These are phyloP conservation scores for Otolemur garnettii DNA, from an alignment of 2,113 vertebrate genomes.

Conservation along the genomic window DNA sequence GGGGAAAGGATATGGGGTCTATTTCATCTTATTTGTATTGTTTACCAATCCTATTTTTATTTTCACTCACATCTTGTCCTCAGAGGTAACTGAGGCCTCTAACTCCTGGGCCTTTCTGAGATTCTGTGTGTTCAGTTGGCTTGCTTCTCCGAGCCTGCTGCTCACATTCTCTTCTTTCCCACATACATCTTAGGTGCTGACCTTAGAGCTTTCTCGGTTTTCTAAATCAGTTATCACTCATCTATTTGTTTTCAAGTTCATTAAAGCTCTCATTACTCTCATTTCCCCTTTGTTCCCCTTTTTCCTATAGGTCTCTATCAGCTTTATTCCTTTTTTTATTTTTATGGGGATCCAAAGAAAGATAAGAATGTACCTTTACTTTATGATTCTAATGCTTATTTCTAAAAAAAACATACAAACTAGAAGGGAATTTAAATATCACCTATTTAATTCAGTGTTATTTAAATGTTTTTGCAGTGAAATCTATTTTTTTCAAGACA, in stretches of 20 bases:
- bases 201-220: neutral
- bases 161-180: neutral
- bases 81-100: neutral
- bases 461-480: neutral
- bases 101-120: neutral
- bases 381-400: neutral
- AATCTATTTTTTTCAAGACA: constrained; percentile 46
- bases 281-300: neutral
- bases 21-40: neutral
- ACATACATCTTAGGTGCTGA: neutral
- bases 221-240: neutral
- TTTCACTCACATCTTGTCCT: neutral
- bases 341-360: neutral
- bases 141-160: neutral
- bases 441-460: neutral
- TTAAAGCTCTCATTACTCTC: neutral
- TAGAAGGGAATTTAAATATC: constrained; percentile 39
- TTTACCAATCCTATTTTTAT: neutral
- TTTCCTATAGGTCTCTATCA: neutral
- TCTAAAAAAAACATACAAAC: neutral
- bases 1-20: neutral
- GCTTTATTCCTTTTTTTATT: neutral
- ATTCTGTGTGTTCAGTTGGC: neutral
- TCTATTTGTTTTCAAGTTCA: neutral
- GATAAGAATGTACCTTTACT: constrained; percentile 23